Evolutionary conservation across 2,888 invertebrate genomes (phyloP).

Genomic region (Nomada fabriciana): DNA sequence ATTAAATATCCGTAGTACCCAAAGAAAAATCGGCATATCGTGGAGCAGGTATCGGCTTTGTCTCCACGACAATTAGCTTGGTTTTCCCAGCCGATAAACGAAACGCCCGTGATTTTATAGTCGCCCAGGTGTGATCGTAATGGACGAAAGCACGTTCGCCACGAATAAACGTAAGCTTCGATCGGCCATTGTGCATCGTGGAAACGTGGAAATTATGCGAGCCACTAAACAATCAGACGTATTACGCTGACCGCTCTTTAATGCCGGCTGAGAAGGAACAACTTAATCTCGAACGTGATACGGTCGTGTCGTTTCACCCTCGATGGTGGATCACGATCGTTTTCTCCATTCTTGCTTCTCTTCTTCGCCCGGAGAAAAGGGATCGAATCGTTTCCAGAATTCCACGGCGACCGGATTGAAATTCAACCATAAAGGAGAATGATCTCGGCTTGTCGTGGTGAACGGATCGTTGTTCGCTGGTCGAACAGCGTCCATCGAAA

Average conservation of each 20-base stretch:
- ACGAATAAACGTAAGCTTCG: slow-evolving; percentile 52
- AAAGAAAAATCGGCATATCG: too few relatives aligned
- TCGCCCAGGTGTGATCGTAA: slow-evolving; percentile 2
- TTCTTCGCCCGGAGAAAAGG: background rate
- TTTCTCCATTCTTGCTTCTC: slow-evolving; percentile 27
- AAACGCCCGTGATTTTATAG: slow-evolving; percentile 12
- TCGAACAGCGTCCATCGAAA: slow-evolving; percentile 54
- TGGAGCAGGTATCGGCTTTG: background rate
- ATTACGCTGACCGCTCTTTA: slow-evolving; percentile 56
- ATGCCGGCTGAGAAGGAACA: slow-evolving; percentile 64
- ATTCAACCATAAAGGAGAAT: slow-evolving; percentile 74
- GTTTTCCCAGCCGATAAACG: slow-evolving; percentile 34
- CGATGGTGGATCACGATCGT: slow-evolving; percentile 45
- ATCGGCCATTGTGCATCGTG: slow-evolving; percentile 47
- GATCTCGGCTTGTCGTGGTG: slow-evolving; percentile 65
- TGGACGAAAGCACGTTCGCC: background rate
- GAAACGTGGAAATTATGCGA: slow-evolving; percentile 60
- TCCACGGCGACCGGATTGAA: slow-evolving; percentile 61
- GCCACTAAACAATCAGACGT: slow-evolving; percentile 65
- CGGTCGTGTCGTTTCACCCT: slow-evolving; percentile 34
- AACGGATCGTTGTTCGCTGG: slow-evolving; percentile 48
- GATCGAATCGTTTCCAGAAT: slow-evolving; percentile 62
- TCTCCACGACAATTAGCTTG: background rate
- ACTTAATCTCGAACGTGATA: slow-evolving; percentile 66
- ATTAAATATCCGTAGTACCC: too few relatives aligned